Evolutionary conservation across 2,888 invertebrate genomes (phyloP), one percentile per base, ranked within the genome.

Genomic region (Drosophila acutilabella): DNA sequence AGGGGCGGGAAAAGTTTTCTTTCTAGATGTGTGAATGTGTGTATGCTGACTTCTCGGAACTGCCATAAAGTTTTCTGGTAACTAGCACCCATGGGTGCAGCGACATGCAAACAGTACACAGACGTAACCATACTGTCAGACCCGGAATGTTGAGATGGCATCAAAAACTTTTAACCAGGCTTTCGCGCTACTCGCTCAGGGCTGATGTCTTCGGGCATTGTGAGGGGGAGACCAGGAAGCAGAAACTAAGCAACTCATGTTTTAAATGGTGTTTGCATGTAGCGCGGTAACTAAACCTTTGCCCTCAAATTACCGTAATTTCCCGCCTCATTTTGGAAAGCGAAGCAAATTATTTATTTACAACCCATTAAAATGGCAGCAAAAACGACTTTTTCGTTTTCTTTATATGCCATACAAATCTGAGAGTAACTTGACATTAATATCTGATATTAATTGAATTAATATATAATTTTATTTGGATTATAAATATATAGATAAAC

Each of bases 251-350:
- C 45, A 64, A 52, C 71, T 78, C 77, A 88, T 87, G 82, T 89
- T 89, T 88, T 88, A 87, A 90, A 90, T 88, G 83, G 80, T 84
- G 88, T 89, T 90, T 90, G 88, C 89, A 89, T 89, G 90, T 90
- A 78, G 66, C 74, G 73, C 64, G 81, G 78, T 68, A 78, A 64
- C 60, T 51, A 51, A 50, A 41, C 65, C 38, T 47, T 30, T 41
- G 45, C 51, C 36, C 48, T 30, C 47, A 76, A 78, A 71, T 72
- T 72, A 69, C 68, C 62, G 51, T 80, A 64, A 80, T 72, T 80
- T 73, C 40, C 20, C 68, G 82, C 78, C 83, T 69, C 80, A 74
- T 76, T 76, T 76, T 76, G 65, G 11, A 54, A 48, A 30, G 23
- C 23, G 30, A 57, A 52, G 16, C 13, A 52, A 66, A 58, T 59